Evolutionary conservation across 2,797 vertebrate genomes (phyloP), one percentile per base, ranked within the genome.

Genomic region (Sebastes diploproa): DNA sequence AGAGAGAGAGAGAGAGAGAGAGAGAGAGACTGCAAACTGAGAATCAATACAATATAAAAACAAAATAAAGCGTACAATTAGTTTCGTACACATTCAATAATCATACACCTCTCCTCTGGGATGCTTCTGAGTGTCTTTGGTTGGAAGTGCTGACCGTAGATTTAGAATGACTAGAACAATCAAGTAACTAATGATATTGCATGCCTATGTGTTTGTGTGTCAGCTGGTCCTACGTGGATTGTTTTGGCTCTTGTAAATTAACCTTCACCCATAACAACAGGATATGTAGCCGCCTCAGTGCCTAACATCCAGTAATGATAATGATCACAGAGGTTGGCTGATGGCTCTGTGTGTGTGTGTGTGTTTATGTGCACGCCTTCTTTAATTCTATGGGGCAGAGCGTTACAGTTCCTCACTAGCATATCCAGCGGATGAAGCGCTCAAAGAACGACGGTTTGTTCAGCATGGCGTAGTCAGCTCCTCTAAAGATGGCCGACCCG

Each of bases 351-450:
- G 63, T 77, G 72, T 83, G 61, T 81, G 68, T 81, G 68, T 83
- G 61, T 81, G 68, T 87, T 89, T 61, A 68, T 1, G 50, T 84
- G 79, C 86, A 77, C 29, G n/a, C 46, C 77, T 83, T 89, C 76
- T 74, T 85, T 88, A 88, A 83, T 75, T 86, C 83, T 89, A 72
- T 81, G 79, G 70, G 59, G 72, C 78, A 58, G 38, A 82, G 81
- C 30, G 4, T 91, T 92, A 60, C 60, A 89, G 92, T 82, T 92
- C 86, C 92, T 83, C 86, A 88, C 95, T 97, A 99, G 95, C 98
- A 99, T 93, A 99, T 96, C 98, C 98, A 99, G 87, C 96, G 96
- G 87, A 98, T 78, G 87, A 99, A 98, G 90, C 97, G 97, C 83
- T 99, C 97, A 0, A 99, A 97, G 94, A 99, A 99, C 64, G 95